Percentiles rank a stretch among this genome's conserved stretches.
Evolutionary conservation across 2,797 vertebrate species (phyloP).

Genomic region (Varecia variegata): DNA sequence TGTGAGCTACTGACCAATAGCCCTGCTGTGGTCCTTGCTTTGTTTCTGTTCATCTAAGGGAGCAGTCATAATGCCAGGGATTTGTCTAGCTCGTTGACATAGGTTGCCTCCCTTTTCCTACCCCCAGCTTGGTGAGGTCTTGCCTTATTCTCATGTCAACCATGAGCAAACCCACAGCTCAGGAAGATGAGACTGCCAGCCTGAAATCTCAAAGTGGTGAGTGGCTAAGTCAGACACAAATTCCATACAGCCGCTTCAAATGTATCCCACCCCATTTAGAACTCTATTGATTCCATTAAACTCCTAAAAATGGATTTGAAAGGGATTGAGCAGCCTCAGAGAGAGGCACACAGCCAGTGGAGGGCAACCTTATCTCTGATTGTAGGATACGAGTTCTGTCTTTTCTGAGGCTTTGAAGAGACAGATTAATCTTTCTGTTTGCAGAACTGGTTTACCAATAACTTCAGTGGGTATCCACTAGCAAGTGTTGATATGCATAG

Average conservation of each 20-base stretch:
- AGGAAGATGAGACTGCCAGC: neutral
- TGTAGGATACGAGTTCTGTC: neutral
- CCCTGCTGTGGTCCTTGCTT: neutral
- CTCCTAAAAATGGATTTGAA: neutral
- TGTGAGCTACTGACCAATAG: neutral
- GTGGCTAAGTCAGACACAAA: neutral
- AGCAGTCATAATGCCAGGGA: neutral
- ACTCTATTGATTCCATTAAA: slow-evolving; percentile 12
- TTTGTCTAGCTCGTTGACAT: neutral
- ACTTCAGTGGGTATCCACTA: neutral
- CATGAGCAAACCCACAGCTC: neutral
- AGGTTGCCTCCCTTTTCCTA: neutral
- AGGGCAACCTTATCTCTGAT: neutral
- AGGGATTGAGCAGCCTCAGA: neutral
- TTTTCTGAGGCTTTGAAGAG: neutral
- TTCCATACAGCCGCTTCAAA: neutral
- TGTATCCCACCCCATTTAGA: neutral
- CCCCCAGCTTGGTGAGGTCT: neutral
- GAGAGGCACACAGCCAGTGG: neutral
- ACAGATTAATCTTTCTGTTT: neutral
- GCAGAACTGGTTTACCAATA: neutral
- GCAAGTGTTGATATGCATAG: neutral
- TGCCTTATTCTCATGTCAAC: neutral
- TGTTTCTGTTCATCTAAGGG: neutral
- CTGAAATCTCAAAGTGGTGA: neutral